A percentile compares a stretch with the other conserved stretches of the same genome.
phyloP scores from a whole-genome alignment of 2,888 invertebrate species.

The Fragum sueziense region DNA sequence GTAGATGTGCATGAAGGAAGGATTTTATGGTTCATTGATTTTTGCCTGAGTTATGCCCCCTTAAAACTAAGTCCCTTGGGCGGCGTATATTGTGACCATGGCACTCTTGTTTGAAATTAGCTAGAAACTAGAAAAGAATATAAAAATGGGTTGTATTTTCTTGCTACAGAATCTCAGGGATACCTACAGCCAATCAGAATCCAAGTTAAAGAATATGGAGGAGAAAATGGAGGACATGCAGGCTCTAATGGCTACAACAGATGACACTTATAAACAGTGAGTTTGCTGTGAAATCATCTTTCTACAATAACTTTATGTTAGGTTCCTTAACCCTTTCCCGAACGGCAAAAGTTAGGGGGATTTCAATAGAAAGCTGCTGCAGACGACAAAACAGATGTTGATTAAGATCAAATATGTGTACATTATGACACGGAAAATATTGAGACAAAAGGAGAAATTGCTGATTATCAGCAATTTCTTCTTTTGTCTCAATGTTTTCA shows the following conservation, averaged over 20 bases:
- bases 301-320: background rate
- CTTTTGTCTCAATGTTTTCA: background rate
- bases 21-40: too few species aligned
- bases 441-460: background rate
- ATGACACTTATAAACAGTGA: constrained; percentile 74
- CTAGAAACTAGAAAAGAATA: too few species aligned
- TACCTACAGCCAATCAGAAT: constrained; percentile 70
- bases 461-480: too few species aligned
- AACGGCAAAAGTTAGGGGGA: background rate
- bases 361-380: background rate
- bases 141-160: too few species aligned
- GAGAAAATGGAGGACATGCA: constrained; percentile 71
- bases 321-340: background rate
- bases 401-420: too few species aligned
- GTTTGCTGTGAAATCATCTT: constrained; percentile 28
- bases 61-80: too few species aligned
- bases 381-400: too few species aligned
- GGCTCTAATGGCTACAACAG: constrained; percentile 67
- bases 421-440: too few species aligned
- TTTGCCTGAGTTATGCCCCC: too few species aligned
- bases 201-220: constrained; percentile 66
- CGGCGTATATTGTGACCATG: too few species aligned
- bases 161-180: constrained; percentile 70
- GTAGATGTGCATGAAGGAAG: too few species aligned
- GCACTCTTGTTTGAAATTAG: too few species aligned